Conservation (phyloP, 2,888 invertebrate genomes). For the Hemistola chrysoprasaria region DNA sequence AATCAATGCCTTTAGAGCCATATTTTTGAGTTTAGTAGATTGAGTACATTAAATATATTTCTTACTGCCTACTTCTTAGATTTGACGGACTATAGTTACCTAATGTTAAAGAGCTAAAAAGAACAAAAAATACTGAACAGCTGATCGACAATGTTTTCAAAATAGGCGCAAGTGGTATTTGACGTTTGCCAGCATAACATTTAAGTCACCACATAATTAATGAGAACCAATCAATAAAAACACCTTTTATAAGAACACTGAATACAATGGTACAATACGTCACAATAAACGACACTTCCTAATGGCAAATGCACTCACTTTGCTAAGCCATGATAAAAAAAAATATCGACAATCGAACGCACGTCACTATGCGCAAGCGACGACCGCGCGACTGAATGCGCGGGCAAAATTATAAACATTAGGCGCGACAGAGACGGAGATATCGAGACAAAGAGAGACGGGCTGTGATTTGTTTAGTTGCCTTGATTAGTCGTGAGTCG, state of each 20-base stretch:
- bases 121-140: no score
- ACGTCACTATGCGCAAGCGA: conserved; percentile 52
- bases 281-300: conserved; percentile 33
- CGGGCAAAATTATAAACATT: conserved; percentile 66
- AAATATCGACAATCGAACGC: conserved; percentile 27
- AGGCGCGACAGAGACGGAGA: conserved; percentile 39
- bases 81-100: no score
- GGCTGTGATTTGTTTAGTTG: conserved; percentile 43
- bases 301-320: conserved; percentile 26
- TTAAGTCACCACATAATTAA: conserved; percentile 25
- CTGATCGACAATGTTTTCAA: no score
- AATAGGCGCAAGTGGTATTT: no score
- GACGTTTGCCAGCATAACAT: no score
- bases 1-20: no score
- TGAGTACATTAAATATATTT: no score
- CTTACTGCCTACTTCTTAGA: no score
- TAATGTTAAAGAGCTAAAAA: no score
- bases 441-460: conserved; percentile 45
- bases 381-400: conserved; percentile 46
- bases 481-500: conserved; percentile 22
- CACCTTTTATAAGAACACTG: not conserved
- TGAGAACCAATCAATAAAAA: conserved; percentile 10
- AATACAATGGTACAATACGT: conserved; percentile 32
- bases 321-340: conserved; percentile 24
- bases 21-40: no score